Evolutionary conservation across 2,797 vertebrate genomes (phyloP).

Genomic region (Erethizon dorsatum): DNA sequence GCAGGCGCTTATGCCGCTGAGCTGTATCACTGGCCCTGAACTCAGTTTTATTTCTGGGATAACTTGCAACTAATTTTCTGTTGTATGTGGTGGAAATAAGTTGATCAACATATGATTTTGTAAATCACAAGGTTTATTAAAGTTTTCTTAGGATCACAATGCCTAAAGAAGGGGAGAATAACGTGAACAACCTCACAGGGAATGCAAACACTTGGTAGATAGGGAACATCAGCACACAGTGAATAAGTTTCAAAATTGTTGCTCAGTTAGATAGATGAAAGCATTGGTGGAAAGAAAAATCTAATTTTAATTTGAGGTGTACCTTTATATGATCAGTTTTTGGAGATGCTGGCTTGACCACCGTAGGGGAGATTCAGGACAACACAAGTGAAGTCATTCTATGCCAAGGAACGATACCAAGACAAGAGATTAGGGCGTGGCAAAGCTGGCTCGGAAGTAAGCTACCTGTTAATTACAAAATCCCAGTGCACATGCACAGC

Average conservation of each 20-base stretch:
- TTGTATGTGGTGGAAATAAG: not conserved
- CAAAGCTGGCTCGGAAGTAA: not conserved
- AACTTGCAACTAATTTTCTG: not conserved
- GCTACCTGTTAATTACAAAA: not conserved
- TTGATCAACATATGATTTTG: not conserved
- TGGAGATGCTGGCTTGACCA: not conserved
- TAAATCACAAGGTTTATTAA: not conserved
- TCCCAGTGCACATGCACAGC: not conserved
- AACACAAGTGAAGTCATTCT: too few relatives aligned
- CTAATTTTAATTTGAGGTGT: not conserved
- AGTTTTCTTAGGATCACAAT: not conserved
- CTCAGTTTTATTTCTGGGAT: constrained; percentile 57
- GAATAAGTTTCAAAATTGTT: not conserved
- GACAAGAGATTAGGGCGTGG: not conserved
- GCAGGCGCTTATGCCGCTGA: too few relatives aligned
- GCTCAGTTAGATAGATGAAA: not conserved
- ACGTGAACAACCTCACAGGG: not conserved
- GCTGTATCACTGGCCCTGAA: not conserved
- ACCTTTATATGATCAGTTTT: not conserved
- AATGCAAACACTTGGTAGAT: not conserved
- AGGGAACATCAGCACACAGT: not conserved
- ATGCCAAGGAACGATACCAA: not conserved
- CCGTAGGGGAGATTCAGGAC: not conserved
- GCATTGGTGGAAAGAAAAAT: not conserved
- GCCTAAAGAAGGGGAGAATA: not conserved